Conservation (phyloP, 1,140 invertebrate species). For the Hyles euphorbiae region DNA sequence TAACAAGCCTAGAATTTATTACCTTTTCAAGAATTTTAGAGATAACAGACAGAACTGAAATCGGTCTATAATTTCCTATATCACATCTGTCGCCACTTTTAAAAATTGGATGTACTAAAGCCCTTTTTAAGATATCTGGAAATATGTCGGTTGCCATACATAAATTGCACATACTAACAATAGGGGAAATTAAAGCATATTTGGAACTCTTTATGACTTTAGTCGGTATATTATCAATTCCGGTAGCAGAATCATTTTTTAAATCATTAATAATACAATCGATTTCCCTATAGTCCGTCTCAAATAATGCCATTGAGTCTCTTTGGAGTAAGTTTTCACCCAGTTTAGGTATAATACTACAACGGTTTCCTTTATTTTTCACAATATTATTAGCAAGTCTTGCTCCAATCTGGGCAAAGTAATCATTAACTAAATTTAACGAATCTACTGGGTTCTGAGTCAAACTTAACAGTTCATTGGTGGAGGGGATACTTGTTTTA, state of each 20-base stretch:
- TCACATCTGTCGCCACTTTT: constrained; percentile 13
- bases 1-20: constrained; percentile 7
- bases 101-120: constrained; percentile 14
- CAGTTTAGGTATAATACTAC: neutral
- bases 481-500: constrained; percentile 3
- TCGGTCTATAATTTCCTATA: constrained; percentile 18
- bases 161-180: constrained; percentile 13
- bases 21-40: constrained; percentile 21
- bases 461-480: constrained; percentile 6
- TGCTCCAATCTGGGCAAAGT: constrained; percentile 17
- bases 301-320: constrained; percentile 17
- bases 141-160: constrained; percentile 11
- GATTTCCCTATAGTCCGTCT: constrained; percentile 18
- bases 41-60: constrained; percentile 9
- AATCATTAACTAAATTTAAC: neutral
- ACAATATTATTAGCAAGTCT: constrained; percentile 10
- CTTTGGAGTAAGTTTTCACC: no score
- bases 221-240: constrained; percentile 17
- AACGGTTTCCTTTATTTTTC: neutral
- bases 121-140: constrained; percentile 14
- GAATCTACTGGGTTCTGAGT: neutral
- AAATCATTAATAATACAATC: constrained; percentile 13
- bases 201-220: constrained; percentile 10
- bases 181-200: constrained; percentile 6
- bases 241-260: constrained; percentile 14